A percentile compares a stretch with the other conserved stretches of the same genome.
These are phyloP conservation scores for Spilogale gracilis DNA, from an alignment of 2,113 vertebrate species.

Conservation along the genomic window DNA sequence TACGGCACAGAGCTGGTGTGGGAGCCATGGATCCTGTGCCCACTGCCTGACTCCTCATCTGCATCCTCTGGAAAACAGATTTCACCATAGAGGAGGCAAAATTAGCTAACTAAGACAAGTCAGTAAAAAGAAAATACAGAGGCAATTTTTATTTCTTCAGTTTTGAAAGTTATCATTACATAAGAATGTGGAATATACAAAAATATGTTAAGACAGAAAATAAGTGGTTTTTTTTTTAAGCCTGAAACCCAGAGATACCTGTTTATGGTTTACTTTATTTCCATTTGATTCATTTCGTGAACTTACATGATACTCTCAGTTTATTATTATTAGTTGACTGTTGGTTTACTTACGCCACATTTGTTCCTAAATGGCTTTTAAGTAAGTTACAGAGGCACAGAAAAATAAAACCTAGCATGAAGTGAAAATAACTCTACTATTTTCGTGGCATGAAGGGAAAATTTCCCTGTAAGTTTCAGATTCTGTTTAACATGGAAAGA, in stretches of 20 bases:
- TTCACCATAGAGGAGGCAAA: neutral
- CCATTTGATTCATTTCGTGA: neutral
- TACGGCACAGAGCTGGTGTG: neutral
- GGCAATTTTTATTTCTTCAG: neutral
- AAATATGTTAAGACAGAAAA: neutral
- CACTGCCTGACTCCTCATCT: neutral
- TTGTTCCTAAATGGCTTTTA: neutral
- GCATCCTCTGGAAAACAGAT: neutral
- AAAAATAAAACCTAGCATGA: neutral
- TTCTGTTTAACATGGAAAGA: constrained; percentile 20
- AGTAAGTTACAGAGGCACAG: neutral
- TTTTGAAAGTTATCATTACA: constrained; percentile 31
- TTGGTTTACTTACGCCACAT: neutral
- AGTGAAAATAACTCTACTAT: neutral
- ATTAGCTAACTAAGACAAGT: neutral
- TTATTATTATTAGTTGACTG: neutral
- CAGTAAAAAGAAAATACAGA: neutral
- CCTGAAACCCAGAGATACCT: neutral
- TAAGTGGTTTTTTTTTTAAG: neutral
- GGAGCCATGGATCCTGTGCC: neutral
- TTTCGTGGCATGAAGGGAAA: neutral
- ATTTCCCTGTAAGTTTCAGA: neutral
- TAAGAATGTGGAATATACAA: neutral
- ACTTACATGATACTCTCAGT: neutral
- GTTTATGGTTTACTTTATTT: constrained; percentile 41